phyloP scores from a whole-genome alignment of 2,888 invertebrate genomes.

The Synanthedon andrenaeformis region DNA sequence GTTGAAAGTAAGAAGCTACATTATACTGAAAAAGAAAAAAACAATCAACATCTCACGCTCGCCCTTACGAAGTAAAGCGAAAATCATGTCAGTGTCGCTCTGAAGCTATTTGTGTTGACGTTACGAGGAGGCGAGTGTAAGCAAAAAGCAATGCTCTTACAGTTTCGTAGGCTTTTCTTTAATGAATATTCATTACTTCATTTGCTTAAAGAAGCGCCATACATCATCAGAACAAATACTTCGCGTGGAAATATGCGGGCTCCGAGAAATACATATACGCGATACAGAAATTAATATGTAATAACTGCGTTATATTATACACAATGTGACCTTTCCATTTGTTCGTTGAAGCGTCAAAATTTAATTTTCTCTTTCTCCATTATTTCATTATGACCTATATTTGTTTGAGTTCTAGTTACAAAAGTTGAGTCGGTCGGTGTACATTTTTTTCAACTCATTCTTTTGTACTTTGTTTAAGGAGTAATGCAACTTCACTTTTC shows the following conservation, averaged over 20 bases:
- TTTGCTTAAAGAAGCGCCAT: slow-evolving; percentile 54
- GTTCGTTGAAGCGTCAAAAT: too few species aligned
- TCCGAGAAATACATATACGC: slow-evolving; percentile 20
- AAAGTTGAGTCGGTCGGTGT: too few species aligned
- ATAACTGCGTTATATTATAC: slow-evolving; percentile 4
- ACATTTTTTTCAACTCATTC: too few species aligned
- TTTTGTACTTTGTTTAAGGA: too few species aligned
- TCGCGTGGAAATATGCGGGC: slow-evolving; percentile 23
- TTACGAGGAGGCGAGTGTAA: slow-evolving; percentile 17
- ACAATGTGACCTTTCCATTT: too few species aligned
- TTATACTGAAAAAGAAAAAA: neutral
- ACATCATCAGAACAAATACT: slow-evolving; percentile 40
- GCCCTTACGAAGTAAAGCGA: neutral
- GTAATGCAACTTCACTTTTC: too few species aligned
- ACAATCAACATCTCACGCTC: neutral
- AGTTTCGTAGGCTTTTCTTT: slow-evolving; percentile 36
- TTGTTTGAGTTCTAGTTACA: too few species aligned
- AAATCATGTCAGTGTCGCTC: slow-evolving; percentile 12
- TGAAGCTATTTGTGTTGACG: slow-evolving; percentile 17
- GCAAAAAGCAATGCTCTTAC: slow-evolving; percentile 30
- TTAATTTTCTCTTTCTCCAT: too few species aligned
- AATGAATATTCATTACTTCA: slow-evolving; percentile 56
- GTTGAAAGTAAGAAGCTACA: too few species aligned
- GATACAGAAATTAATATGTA: slow-evolving; percentile 29
- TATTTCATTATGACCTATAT: too few species aligned